Evolutionary conservation across 2,113 vertebrate genomes (phyloP), one percentile per base, ranked within the genome.

Genomic region (Sebastes fasciatus): DNA sequence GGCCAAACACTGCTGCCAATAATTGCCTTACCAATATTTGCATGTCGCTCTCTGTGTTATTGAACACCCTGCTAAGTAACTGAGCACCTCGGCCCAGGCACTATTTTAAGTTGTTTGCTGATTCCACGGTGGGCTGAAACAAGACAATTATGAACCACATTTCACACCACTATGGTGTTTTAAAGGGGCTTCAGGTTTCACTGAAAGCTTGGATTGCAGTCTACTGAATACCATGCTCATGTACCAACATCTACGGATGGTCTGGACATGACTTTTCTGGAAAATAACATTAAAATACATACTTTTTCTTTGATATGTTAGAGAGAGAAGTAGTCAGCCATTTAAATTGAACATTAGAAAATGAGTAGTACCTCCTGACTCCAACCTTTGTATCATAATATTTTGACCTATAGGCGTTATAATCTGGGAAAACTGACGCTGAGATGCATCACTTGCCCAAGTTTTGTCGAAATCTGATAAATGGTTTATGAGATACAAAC

Each of bases 21-120:
- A 94, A 95, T 93, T 94, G 93, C 94, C 94, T 91, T 69, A 92
- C 93, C 92, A 94, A 95, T 95, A 94, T 95, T 95, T 95, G 93
- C 94, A 95, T 94, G 92, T 93, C 94, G 89, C 91, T 92, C 89
- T 90, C 80, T 67, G 71, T 93, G 94, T 94, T 93, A 96, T 89
- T 85, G 92, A 95, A 94, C 93, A 94, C 94, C 91, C 61, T 23
- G 68, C 91, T 93, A 88, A 94, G 95, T 95, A 94, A 94, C 92
- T 78, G 83, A 90, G 91, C 85, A 26, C 87, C 82, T 16, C 4
- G 6, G 77, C 26, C 57, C 57, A 62, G 80, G 85, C 82, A 86
- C 92, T 93, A 91, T 95, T 95, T 94, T 86, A 92, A 88, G 94
- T 92, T 94, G 91, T 94, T 94, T 94, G 93, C 90, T 82, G 91